These are phyloP conservation scores for Andrena trimmerana DNA, from an alignment of 2,888 invertebrate species.

Conservation along the genomic window DNA sequence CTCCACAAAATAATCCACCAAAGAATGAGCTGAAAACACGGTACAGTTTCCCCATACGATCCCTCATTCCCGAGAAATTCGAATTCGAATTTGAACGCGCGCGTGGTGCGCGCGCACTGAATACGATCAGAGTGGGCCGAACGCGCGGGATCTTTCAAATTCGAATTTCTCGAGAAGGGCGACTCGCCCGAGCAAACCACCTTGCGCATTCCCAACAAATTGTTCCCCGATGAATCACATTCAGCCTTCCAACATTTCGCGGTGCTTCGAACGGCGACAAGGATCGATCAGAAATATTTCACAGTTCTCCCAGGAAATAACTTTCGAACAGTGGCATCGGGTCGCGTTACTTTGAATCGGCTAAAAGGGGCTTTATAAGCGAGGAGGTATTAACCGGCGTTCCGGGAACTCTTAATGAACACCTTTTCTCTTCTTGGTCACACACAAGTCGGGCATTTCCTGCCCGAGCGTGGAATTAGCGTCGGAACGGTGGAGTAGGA, in stretches of 20 bases:
- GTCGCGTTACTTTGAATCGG: not conserved
- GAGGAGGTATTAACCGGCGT: not conserved
- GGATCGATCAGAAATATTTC: too few relatives aligned
- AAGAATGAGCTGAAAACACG: not conserved
- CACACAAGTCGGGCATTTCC: slow-evolving; percentile 49
- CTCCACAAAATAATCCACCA: not conserved
- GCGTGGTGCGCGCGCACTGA: not conserved
- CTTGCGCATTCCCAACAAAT: too few relatives aligned
- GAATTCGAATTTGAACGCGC: not conserved
- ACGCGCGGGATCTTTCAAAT: too few relatives aligned
- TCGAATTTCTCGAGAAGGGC: too few relatives aligned
- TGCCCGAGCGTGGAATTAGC: slow-evolving; percentile 40
- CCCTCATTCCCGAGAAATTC: not conserved
- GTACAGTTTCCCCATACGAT: not conserved
- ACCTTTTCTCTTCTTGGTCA: slow-evolving; percentile 32
- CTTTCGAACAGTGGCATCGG: not conserved
- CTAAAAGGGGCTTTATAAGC: not conserved
- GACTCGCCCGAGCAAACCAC: too few relatives aligned
- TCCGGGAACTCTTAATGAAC: slow-evolving; percentile 42
- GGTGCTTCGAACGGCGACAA: too few relatives aligned
- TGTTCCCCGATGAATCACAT: too few relatives aligned
- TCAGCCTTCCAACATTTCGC: too few relatives aligned
- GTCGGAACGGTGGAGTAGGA: slow-evolving; percentile 30
- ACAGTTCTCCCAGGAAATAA: too few relatives aligned
- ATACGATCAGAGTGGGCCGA: too few relatives aligned